Evolutionary conservation across 2,113 vertebrate genomes (phyloP), one percentile per base, ranked within the genome.

Genomic region (Strix aluco): DNA sequence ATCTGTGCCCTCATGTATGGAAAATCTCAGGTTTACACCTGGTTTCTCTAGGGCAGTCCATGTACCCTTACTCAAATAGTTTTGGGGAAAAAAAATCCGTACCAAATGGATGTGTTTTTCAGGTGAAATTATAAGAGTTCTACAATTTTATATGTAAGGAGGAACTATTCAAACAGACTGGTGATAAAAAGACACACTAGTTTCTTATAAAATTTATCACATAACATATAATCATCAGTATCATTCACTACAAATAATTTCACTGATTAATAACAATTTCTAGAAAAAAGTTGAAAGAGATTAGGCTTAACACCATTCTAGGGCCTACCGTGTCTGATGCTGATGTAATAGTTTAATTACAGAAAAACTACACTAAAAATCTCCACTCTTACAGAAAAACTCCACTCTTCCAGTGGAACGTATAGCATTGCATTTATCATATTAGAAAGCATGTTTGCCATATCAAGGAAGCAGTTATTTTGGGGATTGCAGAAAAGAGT

Each of bases 81-180:
- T 91, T 91, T 95, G 93, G 88, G 81, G 84, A 93, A 94, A 91
- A 93, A 83, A 96, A 98, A 97, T 96, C 95, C 94, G 97, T 96
- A 96, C 74, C 94, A 71, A 97, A 96, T 78, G 61, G 77, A 92
- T 97, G 97, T 97, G 97, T 97, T 98, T 98, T 97, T 95, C 95
- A 97, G 92, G 88, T 52, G 97, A 98, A 94, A 96, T 38, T 81
- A 83, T 32, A 80, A 85, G 18, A 89, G 72, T 66, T 96, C 96
- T 87, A 97, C 65, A 96, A 96, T 97, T 97, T 97, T 46, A 96
- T 57, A 79, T 58, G 7, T 75, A 85, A 85, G 66, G 62, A 89
- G 49, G 13, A 44, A 47, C 29, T 90, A 78, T 47, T 23, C 11
- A 81, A 86, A 91, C 30, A 69, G 3, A 3, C 49, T 84, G 16